Base-by-base conservation (phyloP, 2,113 vertebrate genomes). In the Chionis minor region DNA sequence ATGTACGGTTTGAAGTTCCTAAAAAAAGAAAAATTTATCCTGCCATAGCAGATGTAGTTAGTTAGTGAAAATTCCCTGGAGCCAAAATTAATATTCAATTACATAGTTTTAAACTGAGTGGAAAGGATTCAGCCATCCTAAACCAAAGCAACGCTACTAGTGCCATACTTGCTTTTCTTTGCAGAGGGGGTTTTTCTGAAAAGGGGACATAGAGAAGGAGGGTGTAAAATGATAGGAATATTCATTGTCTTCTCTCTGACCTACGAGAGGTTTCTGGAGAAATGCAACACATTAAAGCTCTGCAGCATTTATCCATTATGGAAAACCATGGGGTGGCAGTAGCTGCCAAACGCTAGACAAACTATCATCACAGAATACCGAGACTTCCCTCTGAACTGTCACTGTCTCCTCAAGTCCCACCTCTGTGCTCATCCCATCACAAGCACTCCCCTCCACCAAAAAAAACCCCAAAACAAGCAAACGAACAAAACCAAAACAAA, bases 281-380 rank as follows among this genome's bases (percentile, higher is more conserved):
- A 94, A 55, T 49, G 27, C 10, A 82, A 84, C 0, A 1, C 42
- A 38, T 56, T 70, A 69, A 47, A 92, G 24, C 49, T 73, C 66
- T 92, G 84, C 81, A 94, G 81, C 35, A 40, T 81, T 92, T 49
- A 81, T 89, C 86, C 86, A 56, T 72, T 72, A 52, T 90, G 70
- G 91, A 88, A 94, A 91, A 62, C 91, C 91, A 72, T 88, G 54
- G 86, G 83, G 81, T 97, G 91, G 94, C 88, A 94, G 81, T 78
- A 97, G 77, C 81, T 95, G 83, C 94, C 91, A 94, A 93, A 52
- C 58, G 56, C 91, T 28, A 79, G 51, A 38, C 28, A 63, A 35
- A 72, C 16, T 35, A 45, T 38, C 33, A 26, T 51, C 28, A n/a
- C 28, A 59, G 40, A 42, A 49, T 33, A 51, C 16, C 19, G 61